Percentiles rank a stretch among this genome's conserved stretches.
These are phyloP conservation scores for Muraenolepis orangiensis DNA, from an alignment of 2,797 vertebrate genomes.

Conservation along the genomic window DNA sequence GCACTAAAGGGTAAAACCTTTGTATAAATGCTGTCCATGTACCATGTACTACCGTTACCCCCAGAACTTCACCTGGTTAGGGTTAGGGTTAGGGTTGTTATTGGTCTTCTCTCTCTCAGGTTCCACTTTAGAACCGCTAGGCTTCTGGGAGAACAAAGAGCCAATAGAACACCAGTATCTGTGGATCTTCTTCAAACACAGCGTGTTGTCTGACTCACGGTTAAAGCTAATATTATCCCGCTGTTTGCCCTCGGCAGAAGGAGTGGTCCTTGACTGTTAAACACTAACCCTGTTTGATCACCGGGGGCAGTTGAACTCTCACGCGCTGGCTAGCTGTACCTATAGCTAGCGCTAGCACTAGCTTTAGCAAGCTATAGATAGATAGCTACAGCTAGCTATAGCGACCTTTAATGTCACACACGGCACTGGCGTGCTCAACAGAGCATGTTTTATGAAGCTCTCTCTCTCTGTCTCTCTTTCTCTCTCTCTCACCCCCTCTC, in stretches of 20 bases:
- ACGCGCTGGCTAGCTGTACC: constrained; percentile 5
- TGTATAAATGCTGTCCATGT: no score
- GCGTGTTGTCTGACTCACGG: constrained; percentile 33
- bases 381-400: neutral
- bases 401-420: constrained; percentile 16
- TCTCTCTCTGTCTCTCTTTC: no score
- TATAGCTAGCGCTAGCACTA: no score
- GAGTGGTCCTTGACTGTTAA: constrained; percentile 36
- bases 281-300: constrained; percentile 20
- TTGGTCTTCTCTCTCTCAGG: no score
- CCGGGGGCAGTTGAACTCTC: constrained; percentile 1
- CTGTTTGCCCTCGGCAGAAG: constrained; percentile 22
- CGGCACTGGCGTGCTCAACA: neutral
- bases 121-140: neutral
- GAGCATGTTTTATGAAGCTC: neutral
- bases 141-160: neutral
- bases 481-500: no score
- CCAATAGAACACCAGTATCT: neutral
- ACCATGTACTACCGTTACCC: no score
- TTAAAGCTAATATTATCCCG: constrained; percentile 12
- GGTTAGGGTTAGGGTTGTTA: no score
- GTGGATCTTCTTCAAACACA: constrained; percentile 49
- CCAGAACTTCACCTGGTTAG: no score
- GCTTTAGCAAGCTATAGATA: no score
- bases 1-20: no score